Conservation (phyloP, 2,797 vertebrate species). For the Pagetopsis macropterus region DNA sequence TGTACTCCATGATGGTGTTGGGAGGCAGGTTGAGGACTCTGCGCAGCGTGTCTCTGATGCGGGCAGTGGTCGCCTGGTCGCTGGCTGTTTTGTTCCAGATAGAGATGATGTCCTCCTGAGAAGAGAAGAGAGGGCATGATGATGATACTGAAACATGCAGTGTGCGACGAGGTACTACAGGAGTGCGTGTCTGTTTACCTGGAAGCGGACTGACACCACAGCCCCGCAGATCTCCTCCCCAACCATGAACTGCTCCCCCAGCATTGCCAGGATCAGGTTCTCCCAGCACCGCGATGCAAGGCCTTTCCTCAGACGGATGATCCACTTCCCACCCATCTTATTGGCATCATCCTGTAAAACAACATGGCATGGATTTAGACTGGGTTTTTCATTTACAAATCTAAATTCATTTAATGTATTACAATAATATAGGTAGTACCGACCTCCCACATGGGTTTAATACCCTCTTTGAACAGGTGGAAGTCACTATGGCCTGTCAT, state of each 20-base stretch:
- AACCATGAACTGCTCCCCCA: slow-evolving; percentile 99
- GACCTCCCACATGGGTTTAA: slow-evolving; percentile 92
- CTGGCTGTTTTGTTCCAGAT: slow-evolving; percentile 91
- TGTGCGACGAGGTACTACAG: neutral
- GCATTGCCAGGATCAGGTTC: slow-evolving; percentile 97
- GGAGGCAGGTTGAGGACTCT: slow-evolving; percentile 89
- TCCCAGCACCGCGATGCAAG: slow-evolving; percentile 98
- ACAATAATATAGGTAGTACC: slow-evolving; percentile 1
- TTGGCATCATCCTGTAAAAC: slow-evolving; percentile 86
- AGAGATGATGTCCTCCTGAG: slow-evolving; percentile 89
- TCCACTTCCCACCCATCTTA: slow-evolving; percentile 90
- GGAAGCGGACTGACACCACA: slow-evolving; percentile 96
- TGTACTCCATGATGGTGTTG: slow-evolving; percentile 92
- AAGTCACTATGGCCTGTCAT: slow-evolving; percentile 90
- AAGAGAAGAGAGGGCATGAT: neutral
- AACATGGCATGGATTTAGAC: slow-evolving; percentile 4
- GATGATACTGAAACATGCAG: neutral
- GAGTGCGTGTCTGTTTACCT: slow-evolving; percentile 72
- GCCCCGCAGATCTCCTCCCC: slow-evolving; percentile 99
- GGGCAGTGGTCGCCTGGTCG: slow-evolving; percentile 87
- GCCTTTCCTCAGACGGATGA: slow-evolving; percentile 91
- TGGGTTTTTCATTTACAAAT: neutral
- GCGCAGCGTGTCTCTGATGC: slow-evolving; percentile 88
- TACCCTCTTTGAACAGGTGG: slow-evolving; percentile 89
- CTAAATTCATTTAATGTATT: neutral